Percentiles rank a stretch among this genome's conserved stretches.
Conservation (phyloP, 2,113 vertebrate species). For the Rhinoderma darwinii region DNA sequence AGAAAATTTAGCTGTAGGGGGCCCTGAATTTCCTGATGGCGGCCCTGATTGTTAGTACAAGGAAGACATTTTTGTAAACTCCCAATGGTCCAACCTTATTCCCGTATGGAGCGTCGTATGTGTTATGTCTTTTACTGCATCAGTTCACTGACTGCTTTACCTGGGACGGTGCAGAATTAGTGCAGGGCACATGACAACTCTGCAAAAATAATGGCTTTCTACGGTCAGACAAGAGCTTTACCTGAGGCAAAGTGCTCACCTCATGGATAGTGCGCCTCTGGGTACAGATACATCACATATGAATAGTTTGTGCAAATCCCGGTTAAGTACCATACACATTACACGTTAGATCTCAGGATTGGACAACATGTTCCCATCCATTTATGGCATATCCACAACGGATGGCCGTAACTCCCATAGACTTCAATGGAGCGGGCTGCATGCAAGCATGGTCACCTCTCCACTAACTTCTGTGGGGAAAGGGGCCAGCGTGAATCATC, state of each 20-base stretch:
- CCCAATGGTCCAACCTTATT: too few species aligned
- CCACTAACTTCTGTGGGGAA: neutral
- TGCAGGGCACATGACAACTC: neutral
- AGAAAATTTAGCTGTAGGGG: too few species aligned
- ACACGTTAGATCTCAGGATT: too few species aligned
- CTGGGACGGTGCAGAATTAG: neutral
- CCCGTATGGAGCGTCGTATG: neutral
- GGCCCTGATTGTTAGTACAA: too few species aligned
- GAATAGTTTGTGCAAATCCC: too few species aligned
- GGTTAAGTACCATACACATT: too few species aligned
- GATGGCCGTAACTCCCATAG: neutral
- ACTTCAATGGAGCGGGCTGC: neutral
- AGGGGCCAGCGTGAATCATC: too few species aligned
- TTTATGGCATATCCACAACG: neutral
- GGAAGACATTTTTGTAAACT: too few species aligned
- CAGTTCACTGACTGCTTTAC: neutral
- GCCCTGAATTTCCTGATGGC: too few species aligned
- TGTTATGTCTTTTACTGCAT: neutral
- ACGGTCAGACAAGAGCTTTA: neutral
- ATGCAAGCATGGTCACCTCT: neutral
- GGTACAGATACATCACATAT: too few species aligned
- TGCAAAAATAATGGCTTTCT: neutral
- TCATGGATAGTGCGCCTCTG: too few species aligned
- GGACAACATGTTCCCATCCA: too few species aligned
- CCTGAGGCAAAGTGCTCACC: neutral